These are phyloP conservation scores for Pipra filicauda DNA, from an alignment of 2,113 vertebrate species.

Conservation along the genomic window DNA sequence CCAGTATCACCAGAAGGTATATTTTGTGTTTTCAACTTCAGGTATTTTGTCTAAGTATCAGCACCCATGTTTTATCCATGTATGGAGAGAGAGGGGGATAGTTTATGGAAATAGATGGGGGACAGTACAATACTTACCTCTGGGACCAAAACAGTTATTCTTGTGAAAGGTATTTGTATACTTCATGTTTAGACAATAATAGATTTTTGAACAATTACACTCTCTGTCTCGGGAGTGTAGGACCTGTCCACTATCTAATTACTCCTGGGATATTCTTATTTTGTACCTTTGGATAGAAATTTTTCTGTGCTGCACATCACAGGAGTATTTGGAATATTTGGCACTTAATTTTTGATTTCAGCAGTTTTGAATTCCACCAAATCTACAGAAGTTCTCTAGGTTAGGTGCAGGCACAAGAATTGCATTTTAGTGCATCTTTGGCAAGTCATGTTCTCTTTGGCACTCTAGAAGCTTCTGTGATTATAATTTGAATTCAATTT, in stretches of 20 bases:
- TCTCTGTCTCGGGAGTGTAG: background rate
- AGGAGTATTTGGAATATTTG: background rate
- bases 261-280: background rate
- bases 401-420: background rate
- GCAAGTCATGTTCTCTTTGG: background rate
- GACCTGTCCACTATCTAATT: fast-evolving
- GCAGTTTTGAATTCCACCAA: background rate
- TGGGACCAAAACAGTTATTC: background rate
- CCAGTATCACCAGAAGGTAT: background rate
- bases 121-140: background rate
- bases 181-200: background rate
- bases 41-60: background rate
- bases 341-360: background rate
- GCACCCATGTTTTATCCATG: background rate
- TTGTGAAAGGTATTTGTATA: background rate
- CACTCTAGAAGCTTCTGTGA: background rate
- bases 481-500: background rate
- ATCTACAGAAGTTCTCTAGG: background rate
- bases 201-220: background rate
- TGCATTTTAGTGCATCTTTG: background rate
- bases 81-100: background rate
- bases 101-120: background rate
- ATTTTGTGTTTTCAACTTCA: background rate
- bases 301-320: background rate
- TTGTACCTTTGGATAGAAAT: background rate